Evolutionary conservation across 2,797 vertebrate genomes (phyloP).

Genomic region (Spinus olivaceus): DNA sequence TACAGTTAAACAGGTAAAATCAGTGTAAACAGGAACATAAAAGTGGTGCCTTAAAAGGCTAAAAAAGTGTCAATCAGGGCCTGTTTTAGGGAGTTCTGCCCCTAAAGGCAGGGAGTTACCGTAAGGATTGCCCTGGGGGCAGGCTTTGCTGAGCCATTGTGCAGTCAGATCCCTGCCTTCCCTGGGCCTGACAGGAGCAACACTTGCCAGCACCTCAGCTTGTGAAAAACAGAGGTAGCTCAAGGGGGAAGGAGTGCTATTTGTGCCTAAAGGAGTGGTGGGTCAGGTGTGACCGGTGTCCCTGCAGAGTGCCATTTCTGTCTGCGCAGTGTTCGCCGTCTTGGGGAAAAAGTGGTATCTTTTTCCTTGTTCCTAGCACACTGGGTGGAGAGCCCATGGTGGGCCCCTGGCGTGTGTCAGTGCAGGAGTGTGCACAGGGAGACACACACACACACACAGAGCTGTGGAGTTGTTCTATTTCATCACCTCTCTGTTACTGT

Average conservation of each 20-base stretch:
- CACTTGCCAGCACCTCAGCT: background rate
- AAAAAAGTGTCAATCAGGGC: background rate
- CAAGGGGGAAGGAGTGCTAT: background rate
- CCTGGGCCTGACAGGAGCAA: background rate
- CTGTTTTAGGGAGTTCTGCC: background rate
- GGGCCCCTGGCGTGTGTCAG: background rate
- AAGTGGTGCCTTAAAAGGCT: background rate
- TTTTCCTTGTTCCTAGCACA: background rate
- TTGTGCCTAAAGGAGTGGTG: background rate
- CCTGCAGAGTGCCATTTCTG: background rate
- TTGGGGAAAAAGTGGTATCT: background rate
- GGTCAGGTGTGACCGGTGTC: background rate
- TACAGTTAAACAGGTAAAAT: background rate
- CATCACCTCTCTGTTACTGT: background rate
- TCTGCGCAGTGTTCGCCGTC: background rate
- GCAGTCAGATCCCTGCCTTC: background rate
- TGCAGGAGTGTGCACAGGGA: rapidly evolving
- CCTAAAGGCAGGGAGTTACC: background rate
- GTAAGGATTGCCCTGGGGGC: background rate
- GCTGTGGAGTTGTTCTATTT: background rate
- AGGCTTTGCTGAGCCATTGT: background rate
- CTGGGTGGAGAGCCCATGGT: background rate
- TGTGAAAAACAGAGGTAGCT: background rate
- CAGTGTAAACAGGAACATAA: rapidly evolving
- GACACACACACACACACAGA: rapidly evolving